These are phyloP conservation scores for Styela clava DNA, from an alignment of 23 tunicate genomes.

Conservation along the genomic window DNA sequence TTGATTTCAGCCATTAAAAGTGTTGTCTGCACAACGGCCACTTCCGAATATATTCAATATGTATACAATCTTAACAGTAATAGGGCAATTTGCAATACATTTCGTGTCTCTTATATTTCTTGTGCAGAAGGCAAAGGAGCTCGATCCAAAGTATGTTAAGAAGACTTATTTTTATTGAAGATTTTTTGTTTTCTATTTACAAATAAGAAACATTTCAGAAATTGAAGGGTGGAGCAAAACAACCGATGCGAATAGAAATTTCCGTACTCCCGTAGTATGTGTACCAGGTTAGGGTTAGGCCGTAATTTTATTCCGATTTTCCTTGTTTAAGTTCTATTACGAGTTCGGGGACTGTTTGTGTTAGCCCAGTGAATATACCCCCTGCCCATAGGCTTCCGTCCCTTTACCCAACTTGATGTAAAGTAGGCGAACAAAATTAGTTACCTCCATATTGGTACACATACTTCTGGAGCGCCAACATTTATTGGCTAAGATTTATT, in stretches of 20 bases:
- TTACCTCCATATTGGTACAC: too few relatives aligned
- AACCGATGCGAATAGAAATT: not conserved
- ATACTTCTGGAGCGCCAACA: too few relatives aligned
- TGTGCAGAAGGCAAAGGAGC: constrained; percentile 56
- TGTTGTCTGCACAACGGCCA: constrained; percentile 76
- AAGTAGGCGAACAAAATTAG: too few relatives aligned
- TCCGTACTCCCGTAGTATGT: not conserved
- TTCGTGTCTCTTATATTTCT: constrained; percentile 71
- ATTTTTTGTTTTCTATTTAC: not conserved
- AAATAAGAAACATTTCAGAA: not conserved
- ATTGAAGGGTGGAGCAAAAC: too few relatives aligned
- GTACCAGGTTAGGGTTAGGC: too few relatives aligned
- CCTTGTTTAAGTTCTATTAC: too few relatives aligned
- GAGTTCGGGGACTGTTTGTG: too few relatives aligned
- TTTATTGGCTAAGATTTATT: too few relatives aligned
- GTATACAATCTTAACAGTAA: constrained; percentile 90
- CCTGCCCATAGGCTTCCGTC: too few relatives aligned
- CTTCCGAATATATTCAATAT: constrained; percentile 95
- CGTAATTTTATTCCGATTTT: too few relatives aligned
- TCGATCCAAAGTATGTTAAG: constrained; percentile 74
- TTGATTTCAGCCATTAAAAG: constrained; percentile 79
- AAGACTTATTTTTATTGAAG: not conserved
- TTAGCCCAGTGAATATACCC: too few relatives aligned
- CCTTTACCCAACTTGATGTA: too few relatives aligned
- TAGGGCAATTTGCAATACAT: constrained; percentile 84